phyloP scores from a whole-genome alignment of 2,113 vertebrate genomes.

The Nibea albiflora region DNA sequence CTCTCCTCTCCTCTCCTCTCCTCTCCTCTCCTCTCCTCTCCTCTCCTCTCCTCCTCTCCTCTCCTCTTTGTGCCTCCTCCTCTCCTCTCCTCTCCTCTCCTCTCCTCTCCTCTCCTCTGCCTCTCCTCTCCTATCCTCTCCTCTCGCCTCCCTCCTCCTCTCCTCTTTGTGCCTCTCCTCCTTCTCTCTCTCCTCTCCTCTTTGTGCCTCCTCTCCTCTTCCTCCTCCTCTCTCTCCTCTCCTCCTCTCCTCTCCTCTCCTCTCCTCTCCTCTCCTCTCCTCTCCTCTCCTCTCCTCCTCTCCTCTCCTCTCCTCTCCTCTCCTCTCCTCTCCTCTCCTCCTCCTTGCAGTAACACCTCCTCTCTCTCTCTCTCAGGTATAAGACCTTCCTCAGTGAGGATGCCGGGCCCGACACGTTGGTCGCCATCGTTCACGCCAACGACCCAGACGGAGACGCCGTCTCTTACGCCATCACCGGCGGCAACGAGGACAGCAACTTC shows the following conservation, averaged over 20 bases:
- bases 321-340: neutral
- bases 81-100: conserved; percentile 25
- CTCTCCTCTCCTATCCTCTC: neutral
- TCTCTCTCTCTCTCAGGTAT: conserved; percentile 80
- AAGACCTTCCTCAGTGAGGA: conserved; percentile 93
- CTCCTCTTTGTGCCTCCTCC: neutral
- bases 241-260: too few species aligned
- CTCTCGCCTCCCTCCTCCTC: too few species aligned
- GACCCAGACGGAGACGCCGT: conserved; percentile 91
- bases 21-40: neutral
- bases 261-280: neutral
- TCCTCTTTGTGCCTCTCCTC: too few species aligned
- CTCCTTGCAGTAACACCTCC: neutral
- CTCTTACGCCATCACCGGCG: conserved; percentile 89
- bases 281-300: neutral
- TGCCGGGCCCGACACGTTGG: conserved; percentile 90
- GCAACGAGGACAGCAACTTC: conserved; percentile 93
- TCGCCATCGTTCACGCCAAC: conserved; percentile 89
- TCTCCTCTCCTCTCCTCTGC: too few species aligned
- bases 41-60: too few species aligned
- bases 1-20: conserved; percentile 1
- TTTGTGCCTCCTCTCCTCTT: neutral
- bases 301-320: neutral
- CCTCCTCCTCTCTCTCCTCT: too few species aligned
- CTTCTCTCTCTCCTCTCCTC: too few species aligned